Base-by-base conservation (phyloP, 2,797 vertebrate species). In the Sciaenops ocellatus region DNA sequence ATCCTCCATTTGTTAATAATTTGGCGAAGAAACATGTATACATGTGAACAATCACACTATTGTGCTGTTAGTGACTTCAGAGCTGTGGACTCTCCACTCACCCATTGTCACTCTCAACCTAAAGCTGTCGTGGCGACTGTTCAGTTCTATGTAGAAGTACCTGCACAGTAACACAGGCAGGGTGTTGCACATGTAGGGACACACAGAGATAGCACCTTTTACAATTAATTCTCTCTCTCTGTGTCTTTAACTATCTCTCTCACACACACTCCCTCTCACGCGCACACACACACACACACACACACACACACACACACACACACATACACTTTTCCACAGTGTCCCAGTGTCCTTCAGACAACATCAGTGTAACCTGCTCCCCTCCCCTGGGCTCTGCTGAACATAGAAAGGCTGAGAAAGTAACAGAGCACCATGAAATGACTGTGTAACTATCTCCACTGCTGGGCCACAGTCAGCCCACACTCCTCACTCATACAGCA, bases 281-380 rank as follows among this genome's bases (percentile, higher is more conserved):
- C 54, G 7, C 46, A 52, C 59, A 56, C 70, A 68, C 86, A 28
- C 60, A 73, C 46, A 70, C 46, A 69, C 61, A 76, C 56, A 69
- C 60, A 69, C 30, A 55, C 52, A 55, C 52, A 26, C 52, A 55
- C 12, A 13, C 46, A 51, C 62, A 20, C 50, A 28, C 54, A 52
- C 69, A 76, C 73, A 60, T 63, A 69, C 73, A 54, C 61, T 34
- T 46, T 73, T 51, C 30, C 60, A 65, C 63, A 50, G 60, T 59
- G 76, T 87, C 78, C 69, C 75, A 34, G 60, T 86, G 90, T 92
- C 91, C 92, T 93, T 93, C 90, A 93, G 90, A 92, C 84, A 76
- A 79, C 83, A 61, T 65, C 52, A 30, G 74, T 90, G 88, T 89
- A 87, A 90, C 85, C 85, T 78, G 81, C 83, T 66, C 85, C 76